These are phyloP conservation scores for Fragum sueziense DNA, from an alignment of 2,888 invertebrate species.

Conservation along the genomic window DNA sequence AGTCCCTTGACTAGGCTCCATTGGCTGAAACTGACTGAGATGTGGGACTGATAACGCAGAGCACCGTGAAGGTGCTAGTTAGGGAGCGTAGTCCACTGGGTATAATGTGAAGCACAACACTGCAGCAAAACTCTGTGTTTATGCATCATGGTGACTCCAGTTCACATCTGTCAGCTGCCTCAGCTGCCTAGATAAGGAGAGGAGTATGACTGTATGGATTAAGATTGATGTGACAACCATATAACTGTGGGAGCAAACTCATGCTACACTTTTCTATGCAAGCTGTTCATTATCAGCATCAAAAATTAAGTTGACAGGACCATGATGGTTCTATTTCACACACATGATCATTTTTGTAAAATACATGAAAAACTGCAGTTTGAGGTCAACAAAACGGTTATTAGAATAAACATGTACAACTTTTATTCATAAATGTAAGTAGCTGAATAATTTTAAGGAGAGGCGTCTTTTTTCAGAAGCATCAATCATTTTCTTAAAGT, in stretches of 20 bases:
- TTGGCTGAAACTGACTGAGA: no score
- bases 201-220: background rate
- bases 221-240: background rate
- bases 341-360: background rate
- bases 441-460: background rate
- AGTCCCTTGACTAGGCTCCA: no score
- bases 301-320: background rate
- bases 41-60: no score
- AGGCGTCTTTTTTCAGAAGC: background rate
- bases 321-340: background rate
- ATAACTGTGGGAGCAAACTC: background rate
- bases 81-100: no score
- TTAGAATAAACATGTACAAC: background rate
- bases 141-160: no score
- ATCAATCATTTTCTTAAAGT: background rate
- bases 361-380: background rate
- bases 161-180: no score
- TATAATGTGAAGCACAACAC: no score
- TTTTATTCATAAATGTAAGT: background rate
- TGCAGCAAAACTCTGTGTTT: no score
- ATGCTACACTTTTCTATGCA: background rate
- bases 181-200: no score
- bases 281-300: background rate
- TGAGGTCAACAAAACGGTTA: background rate
- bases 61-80: no score